Evolutionary conservation across 2,797 vertebrate genomes (phyloP).

Genomic region (Peromyscus eremicus): DNA sequence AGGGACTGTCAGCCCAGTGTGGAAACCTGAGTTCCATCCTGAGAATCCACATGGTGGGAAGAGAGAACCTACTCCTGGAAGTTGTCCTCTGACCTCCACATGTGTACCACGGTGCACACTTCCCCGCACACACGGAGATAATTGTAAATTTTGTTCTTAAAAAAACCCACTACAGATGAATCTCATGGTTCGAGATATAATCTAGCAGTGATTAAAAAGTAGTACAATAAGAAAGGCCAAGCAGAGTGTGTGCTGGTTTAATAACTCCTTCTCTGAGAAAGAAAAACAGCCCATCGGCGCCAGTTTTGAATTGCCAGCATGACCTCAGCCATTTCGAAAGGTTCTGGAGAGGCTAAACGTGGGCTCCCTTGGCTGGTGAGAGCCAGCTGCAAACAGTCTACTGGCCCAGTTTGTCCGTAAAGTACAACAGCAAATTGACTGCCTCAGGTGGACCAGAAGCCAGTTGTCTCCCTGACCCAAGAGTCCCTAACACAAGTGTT

Average conservation of each 20-base stretch:
- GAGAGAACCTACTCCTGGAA: background rate
- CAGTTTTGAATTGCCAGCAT: background rate
- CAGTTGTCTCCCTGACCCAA: background rate
- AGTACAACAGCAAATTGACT: background rate
- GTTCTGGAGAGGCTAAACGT: background rate
- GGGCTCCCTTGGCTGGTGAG: background rate
- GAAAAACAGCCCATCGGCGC: background rate
- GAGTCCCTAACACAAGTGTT: background rate
- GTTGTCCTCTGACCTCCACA: background rate
- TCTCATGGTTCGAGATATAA: background rate
- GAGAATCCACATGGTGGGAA: background rate
- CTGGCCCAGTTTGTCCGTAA: background rate
- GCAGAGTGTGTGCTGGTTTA: constrained; percentile 1
- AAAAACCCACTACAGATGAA: background rate
- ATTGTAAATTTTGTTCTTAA: background rate
- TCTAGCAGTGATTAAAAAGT: background rate
- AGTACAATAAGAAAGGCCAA: background rate
- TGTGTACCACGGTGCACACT: background rate
- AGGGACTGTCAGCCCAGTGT: background rate
- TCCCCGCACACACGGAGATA: background rate
- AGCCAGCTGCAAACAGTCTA: background rate
- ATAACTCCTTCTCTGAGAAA: background rate
- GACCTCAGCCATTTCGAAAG: background rate
- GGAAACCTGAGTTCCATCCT: background rate
- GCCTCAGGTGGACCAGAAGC: no score